Conservation (phyloP, 2,888 invertebrate genomes). For the Cephus pygmeus region DNA sequence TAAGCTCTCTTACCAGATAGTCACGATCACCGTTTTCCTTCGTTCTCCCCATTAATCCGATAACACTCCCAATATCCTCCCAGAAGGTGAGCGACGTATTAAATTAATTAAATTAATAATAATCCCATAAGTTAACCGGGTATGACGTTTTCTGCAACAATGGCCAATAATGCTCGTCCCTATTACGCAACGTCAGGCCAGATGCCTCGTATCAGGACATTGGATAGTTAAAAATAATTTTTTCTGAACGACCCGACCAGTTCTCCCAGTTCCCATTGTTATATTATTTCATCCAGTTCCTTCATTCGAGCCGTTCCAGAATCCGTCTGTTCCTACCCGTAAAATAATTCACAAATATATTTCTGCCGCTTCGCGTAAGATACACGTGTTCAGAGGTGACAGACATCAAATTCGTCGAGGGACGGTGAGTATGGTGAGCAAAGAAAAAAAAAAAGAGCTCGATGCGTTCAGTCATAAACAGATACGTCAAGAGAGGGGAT, state of each 20-base stretch:
- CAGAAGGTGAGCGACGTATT: no score
- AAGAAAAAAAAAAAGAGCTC: not conserved
- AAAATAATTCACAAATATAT: not conserved
- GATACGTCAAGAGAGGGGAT: not conserved
- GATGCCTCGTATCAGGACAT: no score
- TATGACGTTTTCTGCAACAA: no score
- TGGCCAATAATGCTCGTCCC: no score
- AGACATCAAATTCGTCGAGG: not conserved
- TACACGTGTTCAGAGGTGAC: not conserved
- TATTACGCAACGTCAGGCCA: no score
- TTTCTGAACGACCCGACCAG: no score
- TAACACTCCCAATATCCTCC: no score
- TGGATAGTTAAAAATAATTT: no score
- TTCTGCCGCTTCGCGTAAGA: not conserved
- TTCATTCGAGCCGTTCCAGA: not conserved
- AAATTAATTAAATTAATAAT: not conserved
- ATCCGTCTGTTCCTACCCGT: not conserved
- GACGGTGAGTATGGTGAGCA: not conserved
- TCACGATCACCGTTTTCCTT: no score
- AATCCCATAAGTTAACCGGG: not conserved
- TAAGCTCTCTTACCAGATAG: not conserved
- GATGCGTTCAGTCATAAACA: not conserved
- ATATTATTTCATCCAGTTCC: not conserved
- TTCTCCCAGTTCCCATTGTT: not conserved
- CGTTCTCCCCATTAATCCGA: no score